Evolutionary conservation across 2,113 vertebrate genomes (phyloP), one percentile per base, ranked within the genome.

Genomic region (Zosterops borbonicus): DNA sequence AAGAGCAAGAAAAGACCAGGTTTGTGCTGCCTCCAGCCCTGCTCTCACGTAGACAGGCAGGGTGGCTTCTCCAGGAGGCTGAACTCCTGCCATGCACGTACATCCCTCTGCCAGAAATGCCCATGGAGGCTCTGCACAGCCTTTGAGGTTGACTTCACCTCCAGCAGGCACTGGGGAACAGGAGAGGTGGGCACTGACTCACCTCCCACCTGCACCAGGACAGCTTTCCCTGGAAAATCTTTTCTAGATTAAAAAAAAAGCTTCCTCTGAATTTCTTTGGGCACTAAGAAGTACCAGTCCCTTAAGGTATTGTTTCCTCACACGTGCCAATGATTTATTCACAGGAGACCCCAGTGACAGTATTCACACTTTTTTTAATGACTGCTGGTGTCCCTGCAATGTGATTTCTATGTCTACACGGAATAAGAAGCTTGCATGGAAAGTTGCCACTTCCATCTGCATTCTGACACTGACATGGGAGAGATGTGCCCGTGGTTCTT

Each of bases 71-170:
- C 28, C 9, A 1, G 0, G 8, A 47, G 56, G 53, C 67, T 71
- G 53, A 80, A 5, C 41, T 23, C 29, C 20, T 2, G 5, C 41
- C n/a, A 20, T 1, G 5, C 28, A 29, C 1, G 0, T 39, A 35
- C 2, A 1, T 37, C 44, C 55, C 77, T n/a, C 25, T 46, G 47
- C 62, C 69, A 42, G 47, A 19, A 31, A 20, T 2, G 24, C 53
- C 49, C 14, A 2, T 1, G 14, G 55, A 39, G 69, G 55, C 39
- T 87, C 64, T 18, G 6, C 4, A 7, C n/a, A 62, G 60, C 39
- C 76, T 52, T 27, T 5, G 17, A 35, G 81, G 73, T 17, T 5
- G 58, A 67, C 58, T 46, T 15, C 1, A 1, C 37, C 50, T 50
- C 27, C 9, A 2, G 21, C 80, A 23, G 23, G 27, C n/a, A 1